Evolutionary conservation across 2,797 vertebrate species (phyloP), one percentile per base, ranked within the genome.

Genomic region (Catostomus latipinnis): DNA sequence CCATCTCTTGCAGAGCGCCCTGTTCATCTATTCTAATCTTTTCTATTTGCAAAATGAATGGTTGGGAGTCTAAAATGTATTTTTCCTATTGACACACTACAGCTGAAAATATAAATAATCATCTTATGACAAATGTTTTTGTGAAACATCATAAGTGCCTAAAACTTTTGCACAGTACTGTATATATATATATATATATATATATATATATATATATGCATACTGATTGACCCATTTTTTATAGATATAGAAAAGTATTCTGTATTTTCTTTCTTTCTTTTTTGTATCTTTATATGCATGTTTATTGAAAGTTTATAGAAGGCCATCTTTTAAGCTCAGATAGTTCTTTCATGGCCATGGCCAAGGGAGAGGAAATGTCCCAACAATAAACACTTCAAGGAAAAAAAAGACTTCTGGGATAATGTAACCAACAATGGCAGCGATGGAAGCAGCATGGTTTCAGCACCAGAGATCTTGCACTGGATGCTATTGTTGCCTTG

Each of bases 401-500:
- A 49, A 66, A 78, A 57, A 69, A 74, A 50, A 54, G 81, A 61
- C 46, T 1, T 12, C 57, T 81, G 57, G 66, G 75, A 81, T 83
- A 72, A 61, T 69, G 74, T 63, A 57, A 65, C 80, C 83, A 90
- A 92, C 89, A 91, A 88, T 89, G 82, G 79, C 72, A 78, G 82
- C 80, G 50, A 53, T 16, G 81, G 83, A 88, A 80, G 48, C 50
- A 43, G 79, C 87, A 85, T 87, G 84, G 77, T 71, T 82, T 78
- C 60, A 52, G 69, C 73, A 53, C 52, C 54, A 22, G 50, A 70
- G 14, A 9, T 10, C 77, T 81, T 74, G 68, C 67, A 70, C 16
- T 56, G 73, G 43, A 77, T 74, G 67, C 84, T 81, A 82, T 90
- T 92, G 88, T 90, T 88, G 76, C 78, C 56, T 86, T 85, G 81